phyloP scores from a whole-genome alignment of 2,888 invertebrate genomes.

The Ferdinandea cuprea region DNA sequence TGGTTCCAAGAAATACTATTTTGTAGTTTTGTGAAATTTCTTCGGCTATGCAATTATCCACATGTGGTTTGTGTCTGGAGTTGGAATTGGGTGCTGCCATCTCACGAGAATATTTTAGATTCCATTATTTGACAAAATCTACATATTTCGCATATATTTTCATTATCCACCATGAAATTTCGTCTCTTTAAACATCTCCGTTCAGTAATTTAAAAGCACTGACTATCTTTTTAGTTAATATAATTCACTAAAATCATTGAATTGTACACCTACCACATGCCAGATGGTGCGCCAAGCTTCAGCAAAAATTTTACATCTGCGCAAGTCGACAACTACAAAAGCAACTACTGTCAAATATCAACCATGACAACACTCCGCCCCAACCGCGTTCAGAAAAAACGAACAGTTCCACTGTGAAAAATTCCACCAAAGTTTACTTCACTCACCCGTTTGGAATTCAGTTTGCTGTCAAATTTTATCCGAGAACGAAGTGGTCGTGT shows the following conservation, averaged over 20 bases:
- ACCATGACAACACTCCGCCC: slow-evolving; percentile 28
- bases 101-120: too few relatives aligned
- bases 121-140: too few relatives aligned
- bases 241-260: too few relatives aligned
- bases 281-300: slow-evolving; percentile 24
- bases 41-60: too few relatives aligned
- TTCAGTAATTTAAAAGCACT: too few relatives aligned
- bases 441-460: slow-evolving; percentile 46
- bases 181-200: background rate
- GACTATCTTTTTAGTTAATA: too few relatives aligned
- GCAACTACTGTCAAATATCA: slow-evolving; percentile 58
- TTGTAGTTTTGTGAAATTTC: too few relatives aligned
- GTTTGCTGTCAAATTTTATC: slow-evolving; percentile 70
- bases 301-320: background rate
- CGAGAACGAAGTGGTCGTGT: slow-evolving; percentile 22
- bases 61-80: background rate
- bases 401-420: slow-evolving; percentile 37
- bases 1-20: too few relatives aligned
- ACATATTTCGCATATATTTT: too few relatives aligned
- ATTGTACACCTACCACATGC: background rate
- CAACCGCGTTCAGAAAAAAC: slow-evolving; percentile 12
- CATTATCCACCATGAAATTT: too few relatives aligned
- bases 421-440: slow-evolving; percentile 33
- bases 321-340: slow-evolving; percentile 40
- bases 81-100: background rate